Percentiles rank a stretch among this genome's conserved stretches.
These are phyloP conservation scores for Clitarchus hookeri DNA, from an alignment of 2,888 invertebrate species.

Conservation along the genomic window DNA sequence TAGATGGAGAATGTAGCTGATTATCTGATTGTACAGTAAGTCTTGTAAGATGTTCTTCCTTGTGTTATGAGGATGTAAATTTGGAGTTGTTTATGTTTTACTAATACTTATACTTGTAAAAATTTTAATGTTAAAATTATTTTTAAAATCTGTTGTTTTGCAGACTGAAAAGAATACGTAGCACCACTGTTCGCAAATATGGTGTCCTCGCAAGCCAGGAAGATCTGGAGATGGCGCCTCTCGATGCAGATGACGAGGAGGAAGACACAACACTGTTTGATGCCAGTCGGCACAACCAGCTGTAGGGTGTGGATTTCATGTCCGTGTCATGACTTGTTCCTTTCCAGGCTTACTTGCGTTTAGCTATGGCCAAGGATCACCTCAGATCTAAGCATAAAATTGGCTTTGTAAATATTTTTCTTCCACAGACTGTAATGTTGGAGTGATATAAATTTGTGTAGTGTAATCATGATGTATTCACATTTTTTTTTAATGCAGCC, in stretches of 20 bases:
- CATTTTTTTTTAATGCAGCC: no score
- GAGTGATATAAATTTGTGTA: neutral
- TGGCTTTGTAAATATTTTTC: neutral
- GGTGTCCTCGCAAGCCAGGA: conserved; percentile 55
- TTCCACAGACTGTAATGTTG: neutral
- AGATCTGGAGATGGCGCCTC: conserved; percentile 55
- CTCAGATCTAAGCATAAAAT: neutral
- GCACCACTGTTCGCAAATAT: conserved; percentile 54
- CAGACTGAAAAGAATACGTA: conserved; percentile 51
- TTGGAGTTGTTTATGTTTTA: no score
- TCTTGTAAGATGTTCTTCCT: no score
- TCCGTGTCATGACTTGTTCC: neutral
- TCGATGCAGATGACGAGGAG: conserved; percentile 56
- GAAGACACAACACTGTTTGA: conserved; percentile 56
- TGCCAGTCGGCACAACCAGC: conserved; percentile 11
- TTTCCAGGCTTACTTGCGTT: no score
- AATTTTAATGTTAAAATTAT: no score
- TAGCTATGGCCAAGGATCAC: neutral
- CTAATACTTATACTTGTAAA: no score
- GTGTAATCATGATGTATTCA: neutral
- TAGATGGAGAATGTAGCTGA: no score
- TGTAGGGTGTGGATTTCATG: neutral
- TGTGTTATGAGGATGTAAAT: no score
- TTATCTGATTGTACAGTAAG: no score
- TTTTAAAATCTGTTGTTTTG: neutral